Evolutionary conservation across 2,888 invertebrate genomes (phyloP).

Genomic region (Sphaerophoria taeniata): DNA sequence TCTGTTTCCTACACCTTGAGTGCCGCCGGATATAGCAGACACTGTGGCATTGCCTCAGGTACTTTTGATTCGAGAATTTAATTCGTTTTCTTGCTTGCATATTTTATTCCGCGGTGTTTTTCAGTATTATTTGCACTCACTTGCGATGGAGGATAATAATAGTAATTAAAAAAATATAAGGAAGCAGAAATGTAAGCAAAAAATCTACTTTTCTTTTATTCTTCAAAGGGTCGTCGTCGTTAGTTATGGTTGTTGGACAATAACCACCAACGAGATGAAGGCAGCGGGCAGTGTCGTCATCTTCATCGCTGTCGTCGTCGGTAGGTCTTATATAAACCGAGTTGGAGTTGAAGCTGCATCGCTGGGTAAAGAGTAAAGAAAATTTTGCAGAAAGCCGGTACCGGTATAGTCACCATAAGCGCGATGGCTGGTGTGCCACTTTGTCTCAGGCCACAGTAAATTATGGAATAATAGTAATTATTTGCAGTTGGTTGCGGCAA

Average conservation of each 20-base stretch:
- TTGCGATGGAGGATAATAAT: constrained; percentile 56
- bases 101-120: constrained; percentile 52
- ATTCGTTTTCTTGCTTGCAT: constrained; percentile 9
- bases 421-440: constrained; percentile 61
- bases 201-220: constrained; percentile 38
- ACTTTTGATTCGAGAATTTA: constrained; percentile 39
- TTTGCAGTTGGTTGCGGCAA: constrained; percentile 74
- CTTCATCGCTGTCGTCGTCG: background rate
- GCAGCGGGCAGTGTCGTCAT: background rate
- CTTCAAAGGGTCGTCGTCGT: constrained; percentile 40
- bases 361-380: too few species aligned
- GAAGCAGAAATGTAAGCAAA: constrained; percentile 20
- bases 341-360: constrained; percentile 16
- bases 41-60: constrained; percentile 62
- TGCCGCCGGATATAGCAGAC: constrained; percentile 9
- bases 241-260: constrained; percentile 26
- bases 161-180: constrained; percentile 64
- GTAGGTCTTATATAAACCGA: background rate
- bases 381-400: too few species aligned
- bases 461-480: constrained; percentile 74
- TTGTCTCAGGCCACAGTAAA: constrained; percentile 73
- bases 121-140: constrained; percentile 17
- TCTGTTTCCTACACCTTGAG: background rate
- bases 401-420: too few species aligned
- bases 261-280: background rate